Evolutionary conservation across 92 coral and sea anemone species (phyloP), one percentile per base, ranked within the genome.

Genomic region (Palythoa grandiflora): DNA sequence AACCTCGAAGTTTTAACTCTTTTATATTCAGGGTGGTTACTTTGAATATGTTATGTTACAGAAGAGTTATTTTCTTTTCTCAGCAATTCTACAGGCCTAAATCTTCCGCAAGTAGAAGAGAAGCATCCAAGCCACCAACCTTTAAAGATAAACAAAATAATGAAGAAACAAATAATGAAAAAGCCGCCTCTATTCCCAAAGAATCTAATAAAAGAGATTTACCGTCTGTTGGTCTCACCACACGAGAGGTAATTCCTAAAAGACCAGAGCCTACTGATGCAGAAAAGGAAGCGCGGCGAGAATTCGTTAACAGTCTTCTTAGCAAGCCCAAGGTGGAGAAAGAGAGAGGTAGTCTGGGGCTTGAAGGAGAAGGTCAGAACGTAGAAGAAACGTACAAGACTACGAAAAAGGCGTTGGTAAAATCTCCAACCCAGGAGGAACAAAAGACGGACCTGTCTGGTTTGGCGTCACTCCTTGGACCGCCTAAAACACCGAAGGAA

Each of bases 341-440:
- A 10, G 71, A 84, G 40, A 75, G 87, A 77, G 92, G 93, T 20
- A 88, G 84, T 17, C 90, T 96, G 37, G 96, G 94, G 74, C 71
- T 92, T 83, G 93, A 95, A 88, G 96, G 98, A 84, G 79, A 92
- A 60, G 98, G 99, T 55, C 88, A 89, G 65, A 93, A 78, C 79
- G 83, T 88, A 21, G 90, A 89, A 17, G 91, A 91, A 19, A 54
- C 57, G 59, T 90, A 68, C 38, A 80, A 85, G 39, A 54, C 52
- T 65, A 86, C 51, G 48, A 79, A 77, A 79, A 91, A 91, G 59
- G 91, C 75, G 14, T 75, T 87, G 66, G 81, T 80, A 16, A 89
- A 88, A 38, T 72, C 88, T 53, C 15, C 88, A 9, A 71, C 51
- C 35, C 85, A 88, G 13, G 89, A 92, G 55, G 86, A 93, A 52